Conservation (phyloP, 2,888 invertebrate species). For the Archaeoteleia sp. region DNA sequence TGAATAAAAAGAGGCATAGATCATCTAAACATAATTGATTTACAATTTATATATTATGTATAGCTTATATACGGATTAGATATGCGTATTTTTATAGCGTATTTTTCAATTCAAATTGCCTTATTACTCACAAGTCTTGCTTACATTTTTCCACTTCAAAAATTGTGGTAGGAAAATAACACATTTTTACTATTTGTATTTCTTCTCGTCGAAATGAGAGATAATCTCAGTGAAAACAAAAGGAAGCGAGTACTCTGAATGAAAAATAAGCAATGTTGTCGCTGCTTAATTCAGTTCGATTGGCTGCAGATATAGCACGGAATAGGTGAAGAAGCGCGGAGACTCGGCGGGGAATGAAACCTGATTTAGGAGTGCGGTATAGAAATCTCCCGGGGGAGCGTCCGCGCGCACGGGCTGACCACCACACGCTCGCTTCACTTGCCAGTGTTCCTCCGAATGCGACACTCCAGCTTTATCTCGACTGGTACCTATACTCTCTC, state of each 20-base stretch:
- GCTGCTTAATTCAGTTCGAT: slow-evolving; percentile 47
- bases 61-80: too few species aligned
- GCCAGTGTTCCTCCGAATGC: slow-evolving; percentile 67
- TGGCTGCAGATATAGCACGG: slow-evolving; percentile 36
- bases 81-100: too few species aligned
- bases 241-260: not conserved
- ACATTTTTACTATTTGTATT: too few species aligned
- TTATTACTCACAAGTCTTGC: too few species aligned
- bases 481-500: slow-evolving; percentile 39
- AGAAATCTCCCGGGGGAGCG: slow-evolving; percentile 69
- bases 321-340: slow-evolving; percentile 61
- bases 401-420: slow-evolving; percentile 70
- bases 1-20: too few species aligned
- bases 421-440: slow-evolving; percentile 69
- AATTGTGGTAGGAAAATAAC: too few species aligned
- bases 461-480: slow-evolving; percentile 57
- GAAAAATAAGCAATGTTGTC: slow-evolving; percentile 32
- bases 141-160: too few species aligned
- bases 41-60: too few species aligned
- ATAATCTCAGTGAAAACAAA: too few species aligned
- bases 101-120: too few species aligned
- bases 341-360: slow-evolving; percentile 70
- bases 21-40: too few species aligned
- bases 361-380: slow-evolving; percentile 73
- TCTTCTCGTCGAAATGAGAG: too few species aligned